Evolutionary conservation across 1,140 invertebrate species (phyloP), one percentile per base, ranked within the genome.

Genomic region (Cyclargus thomasi): DNA sequence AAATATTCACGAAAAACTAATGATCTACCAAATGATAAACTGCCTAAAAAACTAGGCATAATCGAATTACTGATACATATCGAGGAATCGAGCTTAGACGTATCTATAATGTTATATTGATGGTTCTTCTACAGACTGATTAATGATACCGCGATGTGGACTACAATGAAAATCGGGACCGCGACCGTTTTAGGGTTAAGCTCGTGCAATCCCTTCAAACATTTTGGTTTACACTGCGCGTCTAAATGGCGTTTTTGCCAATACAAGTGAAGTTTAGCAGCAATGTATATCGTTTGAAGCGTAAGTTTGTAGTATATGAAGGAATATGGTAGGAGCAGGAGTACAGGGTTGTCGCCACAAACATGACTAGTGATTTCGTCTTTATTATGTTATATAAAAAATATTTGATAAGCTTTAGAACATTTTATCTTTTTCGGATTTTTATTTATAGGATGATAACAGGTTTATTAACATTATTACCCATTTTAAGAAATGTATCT

Each of bases 71-170:
- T 76, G 76, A 81, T 86, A 86, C 78, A 86, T 86, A 80, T 83
- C 83, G 84, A 72, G 76, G 81, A 82, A 85, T 85, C 85, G 79
- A 84, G 86, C 81, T 84, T 82, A 83, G 83, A 86, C 85, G 85
- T 84, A 84, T 84, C 78, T 80, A 83, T 84, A 87, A 89, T 89
- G 80, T 76, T 89, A 85, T 89, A 89, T 89, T 89, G 86, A 89
- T 89, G 86, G 84, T 86, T 83, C 83, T 79, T 67, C 80, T 77
- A 83, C 82, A 89, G 86, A 87, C 86, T 87, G 86, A 89, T 89
- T 87, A 89, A 89, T 89, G 86, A 79, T 82, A 72, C 70, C 75
- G 71, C 79, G 75, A 77, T 82, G 74, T 81, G 79, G 74, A 77
- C 79, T 80, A 87, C 85, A 89, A 89, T 89, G 71, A 79, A 76